Conservation (phyloP, 2,113 vertebrate genomes). For the Reinhardtius hippoglossoides region DNA sequence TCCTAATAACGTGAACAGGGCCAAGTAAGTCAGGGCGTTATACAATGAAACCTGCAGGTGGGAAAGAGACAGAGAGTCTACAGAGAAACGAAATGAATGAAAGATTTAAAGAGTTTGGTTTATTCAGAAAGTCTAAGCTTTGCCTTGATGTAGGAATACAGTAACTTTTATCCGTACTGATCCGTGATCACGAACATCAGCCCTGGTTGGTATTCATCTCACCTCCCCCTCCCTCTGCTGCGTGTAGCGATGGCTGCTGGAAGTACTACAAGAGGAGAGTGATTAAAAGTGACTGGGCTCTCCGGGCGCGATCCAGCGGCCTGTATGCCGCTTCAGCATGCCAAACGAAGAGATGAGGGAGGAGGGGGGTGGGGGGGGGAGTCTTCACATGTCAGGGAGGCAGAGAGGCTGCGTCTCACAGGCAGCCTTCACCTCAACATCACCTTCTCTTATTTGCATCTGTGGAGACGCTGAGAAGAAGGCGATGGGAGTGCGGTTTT, state of each 20-base stretch:
- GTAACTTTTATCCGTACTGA: constrained; percentile 17
- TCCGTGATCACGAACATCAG: constrained; percentile 26
- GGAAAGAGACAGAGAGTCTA: neutral
- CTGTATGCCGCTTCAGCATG: constrained; percentile 34
- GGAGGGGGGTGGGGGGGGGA: constrained; percentile 25
- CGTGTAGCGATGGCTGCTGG: constrained; percentile 40
- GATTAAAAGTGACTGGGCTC: constrained; percentile 67
- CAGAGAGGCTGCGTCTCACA: constrained; percentile 22
- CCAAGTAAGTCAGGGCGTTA: too few species aligned
- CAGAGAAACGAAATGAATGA: neutral
- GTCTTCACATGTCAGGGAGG: constrained; percentile 19
- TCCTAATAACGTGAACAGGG: too few species aligned
- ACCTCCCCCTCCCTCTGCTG: constrained; percentile 12
- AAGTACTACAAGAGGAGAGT: constrained; percentile 47
- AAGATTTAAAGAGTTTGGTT: constrained; percentile 1
- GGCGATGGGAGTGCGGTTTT: neutral
- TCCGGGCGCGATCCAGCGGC: constrained; percentile 43
- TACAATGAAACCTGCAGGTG: too few species aligned
- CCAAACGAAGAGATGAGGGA: constrained; percentile 15
- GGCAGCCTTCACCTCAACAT: constrained; percentile 42
- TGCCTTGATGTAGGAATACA: constrained; percentile 33
- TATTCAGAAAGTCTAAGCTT: neutral
- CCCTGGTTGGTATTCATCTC: constrained; percentile 60
- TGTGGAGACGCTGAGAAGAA: neutral
- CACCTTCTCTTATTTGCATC: constrained; percentile 47